Percentiles rank a stretch among this genome's conserved stretches.
Evolutionary conservation across 2,113 vertebrate species (phyloP).

Genomic region (Crotophaga sulcirostris): DNA sequence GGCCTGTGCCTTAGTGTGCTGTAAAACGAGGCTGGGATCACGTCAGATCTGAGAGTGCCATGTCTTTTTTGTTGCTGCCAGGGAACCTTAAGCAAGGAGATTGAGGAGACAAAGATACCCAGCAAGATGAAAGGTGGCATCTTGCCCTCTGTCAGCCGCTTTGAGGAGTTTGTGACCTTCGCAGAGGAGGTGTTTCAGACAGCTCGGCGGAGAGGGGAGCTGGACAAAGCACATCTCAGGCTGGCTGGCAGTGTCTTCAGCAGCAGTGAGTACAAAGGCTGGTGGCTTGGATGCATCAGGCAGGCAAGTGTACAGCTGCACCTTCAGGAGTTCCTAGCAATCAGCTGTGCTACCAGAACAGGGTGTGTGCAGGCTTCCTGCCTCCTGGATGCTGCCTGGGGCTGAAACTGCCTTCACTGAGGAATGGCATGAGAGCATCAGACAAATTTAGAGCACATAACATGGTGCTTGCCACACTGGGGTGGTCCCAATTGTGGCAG

Average conservation of each 20-base stretch:
- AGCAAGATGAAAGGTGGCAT: conserved; percentile 20
- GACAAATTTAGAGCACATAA: neutral
- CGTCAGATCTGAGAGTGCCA: fast-evolving
- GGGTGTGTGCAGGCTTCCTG: neutral
- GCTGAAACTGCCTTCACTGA: neutral
- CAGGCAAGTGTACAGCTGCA: neutral
- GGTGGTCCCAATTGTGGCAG: neutral
- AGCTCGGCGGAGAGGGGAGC: neutral
- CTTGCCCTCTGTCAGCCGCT: conserved; percentile 38
- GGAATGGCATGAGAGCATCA: neutral
- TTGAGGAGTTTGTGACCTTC: conserved; percentile 40
- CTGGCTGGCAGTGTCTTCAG: conserved; percentile 33
- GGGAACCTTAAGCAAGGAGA: conserved; percentile 48
- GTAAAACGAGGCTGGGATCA: neutral
- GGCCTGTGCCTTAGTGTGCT: neutral
- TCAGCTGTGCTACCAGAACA: neutral
- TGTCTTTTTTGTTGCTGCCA: neutral
- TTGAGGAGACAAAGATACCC: conserved; percentile 21
- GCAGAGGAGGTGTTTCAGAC: neutral
- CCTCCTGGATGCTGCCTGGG: neutral
- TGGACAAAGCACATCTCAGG: conserved; percentile 45
- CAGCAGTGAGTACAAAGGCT: conserved; percentile 46
- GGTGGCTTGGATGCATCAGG: fast-evolving
- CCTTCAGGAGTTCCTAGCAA: neutral
- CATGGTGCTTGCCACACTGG: fast-evolving